A percentile compares a stretch with the other conserved stretches of the same genome.
Conservation (phyloP, 2,113 vertebrate species). For the Addax nasomaculatus region DNA sequence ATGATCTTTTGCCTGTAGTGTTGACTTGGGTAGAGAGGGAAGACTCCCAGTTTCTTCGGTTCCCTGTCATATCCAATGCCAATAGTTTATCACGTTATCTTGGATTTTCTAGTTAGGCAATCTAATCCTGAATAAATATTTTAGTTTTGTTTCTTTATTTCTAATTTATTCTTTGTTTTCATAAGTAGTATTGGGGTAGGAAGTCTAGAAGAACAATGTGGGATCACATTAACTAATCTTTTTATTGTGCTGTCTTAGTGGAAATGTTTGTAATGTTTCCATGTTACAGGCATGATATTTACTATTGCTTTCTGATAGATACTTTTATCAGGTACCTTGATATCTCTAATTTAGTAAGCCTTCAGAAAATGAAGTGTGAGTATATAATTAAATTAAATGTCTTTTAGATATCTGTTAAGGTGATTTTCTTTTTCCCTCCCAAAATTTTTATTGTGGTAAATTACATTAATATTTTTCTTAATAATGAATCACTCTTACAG, state of each 20-base stretch:
- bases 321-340: not conserved
- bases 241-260: not conserved
- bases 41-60: not conserved
- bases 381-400: not conserved
- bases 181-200: too few relatives aligned
- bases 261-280: not conserved
- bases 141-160: not conserved
- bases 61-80: not conserved
- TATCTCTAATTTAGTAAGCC: not conserved
- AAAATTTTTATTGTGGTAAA: not conserved
- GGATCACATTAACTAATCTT: not conserved
- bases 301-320: not conserved
- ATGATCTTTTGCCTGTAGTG: not conserved
- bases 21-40: not conserved
- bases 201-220: not conserved
- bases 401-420: not conserved
- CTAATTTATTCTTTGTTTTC: not conserved
- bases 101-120: not conserved
- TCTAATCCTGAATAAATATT: not conserved
- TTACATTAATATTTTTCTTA: not conserved
- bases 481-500: not conserved
- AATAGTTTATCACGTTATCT: not conserved
- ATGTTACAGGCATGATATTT: not conserved
- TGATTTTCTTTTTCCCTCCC: not conserved
- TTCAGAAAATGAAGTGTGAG: not conserved